phyloP scores from a whole-genome alignment of 2,888 invertebrate genomes.

The Diachrysia chrysitis region DNA sequence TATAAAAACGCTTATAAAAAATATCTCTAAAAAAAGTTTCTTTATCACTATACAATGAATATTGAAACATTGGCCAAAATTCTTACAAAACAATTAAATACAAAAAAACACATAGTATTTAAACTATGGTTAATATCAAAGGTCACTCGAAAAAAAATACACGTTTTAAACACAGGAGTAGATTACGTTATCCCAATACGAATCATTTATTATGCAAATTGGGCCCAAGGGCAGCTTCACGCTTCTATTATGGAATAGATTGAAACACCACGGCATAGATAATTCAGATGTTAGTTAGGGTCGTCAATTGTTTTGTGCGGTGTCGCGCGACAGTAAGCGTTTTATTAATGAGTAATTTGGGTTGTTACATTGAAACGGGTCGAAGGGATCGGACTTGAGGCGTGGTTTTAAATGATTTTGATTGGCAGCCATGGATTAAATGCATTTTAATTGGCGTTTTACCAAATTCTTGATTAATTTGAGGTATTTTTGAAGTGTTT shows the following conservation, averaged over 20 bases:
- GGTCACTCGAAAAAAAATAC: background rate
- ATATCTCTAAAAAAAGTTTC: too few species aligned
- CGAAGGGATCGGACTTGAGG: background rate
- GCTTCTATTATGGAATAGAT: slow-evolving; percentile 58
- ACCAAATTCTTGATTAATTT: too few species aligned
- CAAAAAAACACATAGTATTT: background rate
- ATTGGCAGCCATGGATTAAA: background rate
- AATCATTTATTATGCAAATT: slow-evolving; percentile 61
- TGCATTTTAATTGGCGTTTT: too few species aligned
- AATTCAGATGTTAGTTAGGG: slow-evolving; percentile 38
- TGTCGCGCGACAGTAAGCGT: slow-evolving; percentile 10
- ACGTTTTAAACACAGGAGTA: slow-evolving; percentile 33
- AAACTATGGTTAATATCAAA: background rate
- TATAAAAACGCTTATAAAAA: too few species aligned
- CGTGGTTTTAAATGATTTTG: background rate
- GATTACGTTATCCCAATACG: slow-evolving; percentile 50
- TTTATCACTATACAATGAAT: too few species aligned
- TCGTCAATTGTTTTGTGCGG: slow-evolving; percentile 25
- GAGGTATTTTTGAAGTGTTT: too few species aligned
- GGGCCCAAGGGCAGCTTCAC: slow-evolving; percentile 51
- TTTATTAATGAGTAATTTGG: background rate
- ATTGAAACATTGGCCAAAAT: too few species aligned
- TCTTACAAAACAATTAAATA: background rate
- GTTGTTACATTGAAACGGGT: background rate
- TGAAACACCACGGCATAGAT: slow-evolving; percentile 38